These are phyloP conservation scores for Campylomormyrus numenius DNA, from an alignment of 2,113 vertebrate genomes.

Conservation along the genomic window DNA sequence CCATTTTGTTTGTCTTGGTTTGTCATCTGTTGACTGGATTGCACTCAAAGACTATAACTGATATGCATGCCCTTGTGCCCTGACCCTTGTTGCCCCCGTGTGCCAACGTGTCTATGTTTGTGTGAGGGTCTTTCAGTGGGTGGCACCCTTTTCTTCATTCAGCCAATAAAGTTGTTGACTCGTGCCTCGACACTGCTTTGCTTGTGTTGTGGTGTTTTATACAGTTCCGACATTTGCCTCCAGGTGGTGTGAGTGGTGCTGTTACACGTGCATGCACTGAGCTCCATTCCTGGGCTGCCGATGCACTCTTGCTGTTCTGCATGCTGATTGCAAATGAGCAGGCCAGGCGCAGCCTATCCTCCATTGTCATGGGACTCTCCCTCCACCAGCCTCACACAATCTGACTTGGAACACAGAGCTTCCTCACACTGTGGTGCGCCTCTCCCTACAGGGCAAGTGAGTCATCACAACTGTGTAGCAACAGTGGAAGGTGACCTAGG, in stretches of 20 bases:
- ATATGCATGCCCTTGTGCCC: neutral
- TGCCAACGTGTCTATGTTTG: slow-evolving; percentile 15
- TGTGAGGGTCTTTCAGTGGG: slow-evolving; percentile 32
- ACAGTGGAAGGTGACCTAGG: neutral
- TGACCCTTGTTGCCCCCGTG: too few species aligned
- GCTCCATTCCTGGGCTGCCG: neutral
- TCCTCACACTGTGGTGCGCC: neutral
- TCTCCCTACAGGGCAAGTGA: neutral
- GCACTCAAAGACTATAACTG: slow-evolving; percentile 5
- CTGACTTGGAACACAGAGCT: neutral
- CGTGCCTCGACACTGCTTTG: slow-evolving; percentile 20
- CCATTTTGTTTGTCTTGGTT: neutral
- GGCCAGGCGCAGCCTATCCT: slow-evolving; percentile 15
- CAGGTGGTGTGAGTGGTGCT: slow-evolving; percentile 21
- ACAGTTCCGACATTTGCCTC: slow-evolving; percentile 19
- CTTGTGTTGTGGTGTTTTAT: slow-evolving; percentile 20
- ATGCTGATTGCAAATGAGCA: slow-evolving; percentile 35
- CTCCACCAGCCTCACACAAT: slow-evolving; percentile 12
- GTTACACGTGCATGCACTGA: slow-evolving; percentile 44
- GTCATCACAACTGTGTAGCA: neutral
- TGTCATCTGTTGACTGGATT: neutral
- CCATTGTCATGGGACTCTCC: slow-evolving; percentile 30
- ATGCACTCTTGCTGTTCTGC: neutral
- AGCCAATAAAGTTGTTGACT: slow-evolving; percentile 28
- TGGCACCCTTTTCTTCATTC: neutral